Base-by-base conservation (phyloP, 2,797 vertebrate species). In the Allobates femoralis region DNA sequence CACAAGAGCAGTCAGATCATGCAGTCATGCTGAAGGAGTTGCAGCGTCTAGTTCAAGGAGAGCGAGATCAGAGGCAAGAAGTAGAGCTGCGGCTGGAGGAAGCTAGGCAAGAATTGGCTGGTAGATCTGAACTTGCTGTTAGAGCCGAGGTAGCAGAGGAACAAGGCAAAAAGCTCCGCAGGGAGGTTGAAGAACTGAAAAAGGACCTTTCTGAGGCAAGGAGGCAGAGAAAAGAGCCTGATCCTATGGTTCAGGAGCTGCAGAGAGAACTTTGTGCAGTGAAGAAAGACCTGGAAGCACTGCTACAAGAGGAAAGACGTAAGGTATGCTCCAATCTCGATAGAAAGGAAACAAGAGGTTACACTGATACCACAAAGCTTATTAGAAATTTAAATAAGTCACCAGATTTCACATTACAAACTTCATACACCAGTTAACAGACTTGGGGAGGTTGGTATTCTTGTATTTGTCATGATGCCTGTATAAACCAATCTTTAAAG, bases 1-100 rank as follows among this genome's bases (percentile, higher is more conserved):
- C 95, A 32, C 96, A 94, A 79, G 98, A 99, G 90, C 97, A 99
- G 90, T 90, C 93, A 0, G 94, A 99, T 91, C 97, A 98, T n/a
- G 96, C 93, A 0, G 89, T 95, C 60, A 98, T 98, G 97, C 94
- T 99, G 18, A 90, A 95, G 0, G 98, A 99, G 93, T 95, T 99
- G 6, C 98, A 99, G 94, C 94, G 92, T 79, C 93, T 99, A 85
- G 93, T 99, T 84, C 97, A 98, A 92, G 94, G 94, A 76, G 97
- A 99, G 90, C 90, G 97, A 82, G 93, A 93, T 21, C 88, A 91
- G 84, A 92, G 96, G 2, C 96, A 96, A 91, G 97, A 97, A 0
- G 91, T 91, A 0, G 98, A 98, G 91, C 93, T 94, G 1, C 91
- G 89, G 46, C 92, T 98, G 80, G 96, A 96, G 89, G 96, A 97